Percentiles rank a stretch among this genome's conserved stretches.
phyloP scores from a whole-genome alignment of 2,113 vertebrate genomes.

The Cynoglossus semilaevis region DNA sequence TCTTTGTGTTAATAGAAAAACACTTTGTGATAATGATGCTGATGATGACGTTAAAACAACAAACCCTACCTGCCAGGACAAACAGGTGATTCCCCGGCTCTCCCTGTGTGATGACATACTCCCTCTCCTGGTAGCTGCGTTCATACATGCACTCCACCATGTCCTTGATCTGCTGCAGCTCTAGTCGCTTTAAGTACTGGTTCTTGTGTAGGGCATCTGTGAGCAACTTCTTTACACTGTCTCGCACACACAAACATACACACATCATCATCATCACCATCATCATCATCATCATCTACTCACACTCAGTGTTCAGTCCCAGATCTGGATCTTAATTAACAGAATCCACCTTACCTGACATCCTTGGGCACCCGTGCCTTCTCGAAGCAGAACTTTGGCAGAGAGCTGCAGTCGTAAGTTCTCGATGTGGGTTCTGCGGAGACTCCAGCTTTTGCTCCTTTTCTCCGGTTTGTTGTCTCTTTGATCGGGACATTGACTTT shows the following conservation, averaged over 20 bases:
- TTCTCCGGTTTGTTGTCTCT: conserved; percentile 77
- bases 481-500: conserved; percentile 66
- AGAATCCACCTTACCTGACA: conserved; percentile 80
- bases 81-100: conserved; percentile 89
- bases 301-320: too few relatives aligned
- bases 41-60: not conserved
- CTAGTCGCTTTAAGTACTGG: conserved; percentile 88
- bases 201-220: conserved; percentile 88
- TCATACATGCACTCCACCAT: conserved; percentile 96
- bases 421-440: conserved; percentile 87
- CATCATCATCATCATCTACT: too few relatives aligned
- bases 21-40: too few relatives aligned
- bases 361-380: conserved; percentile 87
- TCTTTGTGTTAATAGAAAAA: too few relatives aligned
- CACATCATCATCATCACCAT: too few relatives aligned
- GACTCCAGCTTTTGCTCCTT: conserved; percentile 90
- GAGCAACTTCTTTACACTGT: conserved; percentile 89
- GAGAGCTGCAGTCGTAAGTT: conserved; percentile 79
- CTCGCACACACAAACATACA: not conserved
- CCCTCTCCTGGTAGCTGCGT: conserved; percentile 84
- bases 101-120: conserved; percentile 86
- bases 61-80: conserved; percentile 83
- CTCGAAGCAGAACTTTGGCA: conserved; percentile 86
- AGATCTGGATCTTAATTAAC: too few relatives aligned
- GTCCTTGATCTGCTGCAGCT: conserved; percentile 86